These are phyloP conservation scores for Vulpes ferrilata DNA, from an alignment of 2,113 vertebrate genomes.

Conservation along the genomic window DNA sequence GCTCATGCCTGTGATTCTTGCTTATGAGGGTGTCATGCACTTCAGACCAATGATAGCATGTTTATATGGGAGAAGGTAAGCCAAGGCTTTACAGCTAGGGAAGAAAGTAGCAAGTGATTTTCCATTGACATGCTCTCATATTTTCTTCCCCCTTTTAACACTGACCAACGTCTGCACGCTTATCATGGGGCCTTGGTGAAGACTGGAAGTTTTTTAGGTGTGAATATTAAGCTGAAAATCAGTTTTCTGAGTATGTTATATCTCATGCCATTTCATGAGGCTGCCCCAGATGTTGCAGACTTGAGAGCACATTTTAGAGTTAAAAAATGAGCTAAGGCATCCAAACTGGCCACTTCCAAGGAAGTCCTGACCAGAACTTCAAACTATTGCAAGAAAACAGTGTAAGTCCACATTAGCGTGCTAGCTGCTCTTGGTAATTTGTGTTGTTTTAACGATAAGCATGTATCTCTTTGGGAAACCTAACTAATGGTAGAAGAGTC, in stretches of 20 bases:
- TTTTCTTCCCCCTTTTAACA: neutral
- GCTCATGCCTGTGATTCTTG: neutral
- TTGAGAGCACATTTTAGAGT: slow-evolving; percentile 39
- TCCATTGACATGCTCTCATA: neutral
- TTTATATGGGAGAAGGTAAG: neutral
- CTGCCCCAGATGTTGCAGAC: neutral
- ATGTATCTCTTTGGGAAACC: neutral
- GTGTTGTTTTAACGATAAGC: slow-evolving; percentile 9
- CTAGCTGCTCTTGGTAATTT: neutral
- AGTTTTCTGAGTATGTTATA: neutral
- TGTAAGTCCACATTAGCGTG: neutral
- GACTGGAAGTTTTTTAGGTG: neutral
- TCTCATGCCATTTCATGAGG: slow-evolving; percentile 27
- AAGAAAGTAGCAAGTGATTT: neutral
- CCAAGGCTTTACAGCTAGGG: neutral
- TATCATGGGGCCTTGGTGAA: neutral
- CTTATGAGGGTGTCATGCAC: neutral
- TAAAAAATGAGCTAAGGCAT: neutral
- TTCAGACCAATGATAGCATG: neutral
- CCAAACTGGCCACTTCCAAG: neutral
- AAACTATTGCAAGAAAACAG: neutral
- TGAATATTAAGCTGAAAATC: slow-evolving; percentile 34
- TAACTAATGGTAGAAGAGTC: neutral
- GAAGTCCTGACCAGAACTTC: slow-evolving; percentile 26
- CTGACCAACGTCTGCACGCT: neutral